Evolutionary conservation across 1,140 invertebrate genomes (phyloP).

Genomic region (Plectrocnemia conspersa): DNA sequence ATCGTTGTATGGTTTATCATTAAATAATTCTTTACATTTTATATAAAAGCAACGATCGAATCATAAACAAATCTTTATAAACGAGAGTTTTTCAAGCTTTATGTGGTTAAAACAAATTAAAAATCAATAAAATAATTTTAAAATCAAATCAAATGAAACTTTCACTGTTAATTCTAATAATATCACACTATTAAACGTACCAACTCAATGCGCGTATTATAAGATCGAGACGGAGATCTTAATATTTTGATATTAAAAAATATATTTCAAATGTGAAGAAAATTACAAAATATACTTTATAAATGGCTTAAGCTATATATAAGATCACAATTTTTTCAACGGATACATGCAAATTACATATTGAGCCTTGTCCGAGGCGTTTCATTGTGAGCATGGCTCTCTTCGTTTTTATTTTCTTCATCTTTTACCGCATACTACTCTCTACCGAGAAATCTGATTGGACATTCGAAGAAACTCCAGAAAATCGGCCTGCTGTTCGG

Average conservation of each 20-base stretch:
- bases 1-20: no score
- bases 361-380: no score
- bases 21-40: no score
- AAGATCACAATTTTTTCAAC: constrained; percentile 22
- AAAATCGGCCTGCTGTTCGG: constrained; percentile 49
- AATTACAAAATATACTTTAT: constrained; percentile 8
- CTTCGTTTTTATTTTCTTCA: constrained; percentile 44
- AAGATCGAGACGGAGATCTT: no score
- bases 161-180: constrained; percentile 19
- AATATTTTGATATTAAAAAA: constrained; percentile 2
- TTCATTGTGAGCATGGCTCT: no score
- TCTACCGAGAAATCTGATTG: constrained; percentile 48
- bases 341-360: constrained; percentile 2
- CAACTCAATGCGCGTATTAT: constrained; percentile 5
- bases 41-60: no score
- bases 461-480: constrained; percentile 50
- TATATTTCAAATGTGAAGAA: constrained; percentile 1
- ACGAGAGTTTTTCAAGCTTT: no score
- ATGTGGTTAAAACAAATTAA: no score
- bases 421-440: constrained; percentile 33
- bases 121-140: constrained; percentile 1
- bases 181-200: constrained; percentile 14
- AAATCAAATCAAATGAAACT: constrained; percentile 8
- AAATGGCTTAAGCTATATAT: constrained; percentile 13
- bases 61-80: no score